Percentiles rank a stretch among this genome's conserved stretches.
Conservation (phyloP, 1,140 invertebrate genomes). For the Calosoma granatense region DNA sequence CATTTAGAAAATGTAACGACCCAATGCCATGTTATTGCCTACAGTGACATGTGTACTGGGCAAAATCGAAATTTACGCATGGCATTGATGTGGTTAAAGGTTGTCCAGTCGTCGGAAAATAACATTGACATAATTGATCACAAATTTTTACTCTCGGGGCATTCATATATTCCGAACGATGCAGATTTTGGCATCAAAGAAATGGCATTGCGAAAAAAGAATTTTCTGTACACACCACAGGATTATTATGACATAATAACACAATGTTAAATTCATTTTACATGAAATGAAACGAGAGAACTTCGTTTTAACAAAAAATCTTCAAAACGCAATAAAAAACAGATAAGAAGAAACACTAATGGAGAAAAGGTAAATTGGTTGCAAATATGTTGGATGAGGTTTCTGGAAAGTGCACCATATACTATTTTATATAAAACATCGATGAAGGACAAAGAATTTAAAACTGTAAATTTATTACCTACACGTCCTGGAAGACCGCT, state of each 20-base stretch:
- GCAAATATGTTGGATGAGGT: conserved; percentile 18
- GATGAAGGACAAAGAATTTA: conserved; percentile 15
- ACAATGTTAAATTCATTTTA: conserved; percentile 23
- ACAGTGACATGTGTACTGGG: conserved; percentile 26
- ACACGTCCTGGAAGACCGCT: conserved; percentile 14
- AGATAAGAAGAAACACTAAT: conserved; percentile 17
- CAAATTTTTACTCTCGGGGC: conserved; percentile 25
- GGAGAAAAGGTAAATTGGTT: conserved; percentile 15
- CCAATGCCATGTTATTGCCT: conserved; percentile 23
- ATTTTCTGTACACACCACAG: conserved; percentile 19
- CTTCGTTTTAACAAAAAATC: conserved; percentile 21
- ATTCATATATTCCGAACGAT: conserved; percentile 24
- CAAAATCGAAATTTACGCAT: conserved; percentile 28
- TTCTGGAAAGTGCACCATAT: conserved; percentile 17
- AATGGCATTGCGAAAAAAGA: conserved; percentile 16
- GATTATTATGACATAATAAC: conserved; percentile 21
- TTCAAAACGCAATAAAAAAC: conserved; percentile 16
- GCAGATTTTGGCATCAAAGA: conserved; percentile 18
- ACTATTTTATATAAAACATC: conserved; percentile 20
- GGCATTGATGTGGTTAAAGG: conserved; percentile 23
- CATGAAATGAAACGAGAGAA: conserved; percentile 23
- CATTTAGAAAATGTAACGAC: conserved; percentile 22
- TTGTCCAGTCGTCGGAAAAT: conserved; percentile 23
- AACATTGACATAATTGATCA: conserved; percentile 23
- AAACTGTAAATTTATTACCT: conserved; percentile 16